phyloP scores from a whole-genome alignment of 2,113 vertebrate species.

The Sapajus apella region DNA sequence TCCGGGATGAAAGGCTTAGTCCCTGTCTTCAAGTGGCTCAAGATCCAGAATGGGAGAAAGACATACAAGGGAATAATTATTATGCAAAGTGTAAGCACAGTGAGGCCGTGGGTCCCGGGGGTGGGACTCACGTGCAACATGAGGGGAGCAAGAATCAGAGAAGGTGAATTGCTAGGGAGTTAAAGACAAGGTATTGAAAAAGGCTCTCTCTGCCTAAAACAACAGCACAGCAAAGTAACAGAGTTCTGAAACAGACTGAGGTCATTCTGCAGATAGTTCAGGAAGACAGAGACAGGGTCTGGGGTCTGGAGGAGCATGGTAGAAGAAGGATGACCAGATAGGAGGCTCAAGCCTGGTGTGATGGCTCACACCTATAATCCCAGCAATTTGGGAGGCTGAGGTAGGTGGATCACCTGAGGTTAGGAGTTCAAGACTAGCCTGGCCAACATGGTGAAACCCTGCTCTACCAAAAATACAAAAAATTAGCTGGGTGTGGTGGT shows the following conservation, averaged over 20 bases:
- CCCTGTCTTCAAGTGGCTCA: background rate
- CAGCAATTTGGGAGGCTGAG: too few species aligned
- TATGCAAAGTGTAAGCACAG: background rate
- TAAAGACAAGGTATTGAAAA: background rate
- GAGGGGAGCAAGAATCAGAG: background rate
- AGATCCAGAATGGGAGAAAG: background rate
- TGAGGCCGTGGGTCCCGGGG: background rate
- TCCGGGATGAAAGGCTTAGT: background rate
- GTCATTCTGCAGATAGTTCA: background rate
- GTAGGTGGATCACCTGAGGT: too few species aligned
- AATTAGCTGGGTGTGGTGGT: too few species aligned
- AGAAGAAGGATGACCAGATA: background rate
- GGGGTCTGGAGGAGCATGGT: rapidly evolving
- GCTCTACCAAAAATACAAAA: too few species aligned
- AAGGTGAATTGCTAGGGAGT: background rate
- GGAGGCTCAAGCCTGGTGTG: background rate
- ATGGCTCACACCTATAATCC: too few species aligned
- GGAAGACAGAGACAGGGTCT: background rate
- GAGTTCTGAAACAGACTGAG: background rate
- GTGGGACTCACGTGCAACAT: rapidly evolving
- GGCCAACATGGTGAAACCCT: too few species aligned
- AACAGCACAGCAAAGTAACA: background rate
- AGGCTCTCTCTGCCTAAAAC: background rate
- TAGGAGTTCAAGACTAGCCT: too few species aligned
- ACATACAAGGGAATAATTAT: rapidly evolving